Conservation (phyloP, 2,888 invertebrate genomes). For the Heteromyza rotundicornis region DNA sequence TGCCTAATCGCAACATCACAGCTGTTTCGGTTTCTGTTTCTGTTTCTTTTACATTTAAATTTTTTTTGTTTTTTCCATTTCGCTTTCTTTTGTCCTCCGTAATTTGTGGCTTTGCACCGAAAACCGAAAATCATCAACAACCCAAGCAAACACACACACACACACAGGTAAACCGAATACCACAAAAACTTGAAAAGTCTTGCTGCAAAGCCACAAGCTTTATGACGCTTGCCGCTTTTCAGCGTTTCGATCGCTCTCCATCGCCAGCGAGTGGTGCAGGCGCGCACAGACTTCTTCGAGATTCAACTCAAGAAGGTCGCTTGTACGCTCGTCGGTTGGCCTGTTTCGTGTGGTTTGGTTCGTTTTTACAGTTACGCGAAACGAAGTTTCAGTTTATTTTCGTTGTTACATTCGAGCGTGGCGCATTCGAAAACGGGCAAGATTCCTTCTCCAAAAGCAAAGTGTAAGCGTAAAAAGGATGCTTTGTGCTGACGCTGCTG, state of each 20-base stretch:
- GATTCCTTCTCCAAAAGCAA: no score
- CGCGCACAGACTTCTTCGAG: constrained; percentile 63
- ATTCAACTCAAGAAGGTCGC: constrained; percentile 62
- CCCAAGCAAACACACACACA: not conserved
- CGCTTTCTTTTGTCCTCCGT: not conserved
- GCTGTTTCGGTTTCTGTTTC: constrained; percentile 33
- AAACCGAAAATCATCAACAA: not conserved
- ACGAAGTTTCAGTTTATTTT: constrained; percentile 21
- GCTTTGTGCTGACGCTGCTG: not conserved
- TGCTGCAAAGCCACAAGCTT: constrained; percentile 31
- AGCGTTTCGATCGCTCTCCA: not conserved
- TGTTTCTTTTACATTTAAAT: not conserved
- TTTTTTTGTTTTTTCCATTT: constrained; percentile 12
- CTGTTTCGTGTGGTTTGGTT: constrained; percentile 7
- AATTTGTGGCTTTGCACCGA: constrained; percentile 16
- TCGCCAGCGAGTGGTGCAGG: constrained; percentile 37
- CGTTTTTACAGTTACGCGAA: constrained; percentile 29
- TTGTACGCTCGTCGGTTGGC: constrained; percentile 19
- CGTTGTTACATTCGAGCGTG: constrained; percentile 26
- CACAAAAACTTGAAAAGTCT: constrained; percentile 19
- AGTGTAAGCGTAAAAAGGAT: not conserved
- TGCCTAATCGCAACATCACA: constrained; percentile 42
- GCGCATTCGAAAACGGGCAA: constrained; percentile 15
- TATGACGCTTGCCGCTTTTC: not conserved
- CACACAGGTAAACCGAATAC: not conserved